Evolutionary conservation across 2,113 vertebrate species (phyloP), one percentile per base, ranked within the genome.

Genomic region (Syrrhaptes paradoxus): DNA sequence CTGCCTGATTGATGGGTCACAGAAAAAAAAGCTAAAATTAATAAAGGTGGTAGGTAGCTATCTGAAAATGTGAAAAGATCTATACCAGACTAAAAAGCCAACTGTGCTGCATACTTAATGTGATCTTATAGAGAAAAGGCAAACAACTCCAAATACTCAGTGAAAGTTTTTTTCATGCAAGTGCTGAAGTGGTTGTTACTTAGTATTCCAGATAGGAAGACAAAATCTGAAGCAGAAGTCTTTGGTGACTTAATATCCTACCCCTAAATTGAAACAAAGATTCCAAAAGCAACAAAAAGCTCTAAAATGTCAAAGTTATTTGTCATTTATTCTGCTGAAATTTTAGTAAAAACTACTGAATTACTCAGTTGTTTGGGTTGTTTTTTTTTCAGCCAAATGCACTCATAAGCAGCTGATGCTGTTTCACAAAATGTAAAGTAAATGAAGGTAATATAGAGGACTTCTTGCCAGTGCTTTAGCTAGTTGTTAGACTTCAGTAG

Each of bases 401-500:
- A 96, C 91, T 89, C 98, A 96, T 94, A 95, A 96, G 89, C 95
- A 97, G 87, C 83, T 92, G 80, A 96, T 49, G 79, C 70, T 92
- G 92, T 96, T 97, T 97, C 94, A 97, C 89, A 96, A 97, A 98
- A 97, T 96, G 96, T 98, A 97, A 98, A 95, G 96, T 94, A 98
- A 97, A 98, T 97, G 98, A 98, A 98, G 97, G 97, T 98, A 98
- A 98, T 95, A 78, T 94, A 97, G 95, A 98, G 97, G 97, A 98
- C 97, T 98, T 98, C 96, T 95, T 95, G 95, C 96, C 81, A 95
- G 95, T 94, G 95, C 97, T 97, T 98, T 97, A 97, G 95, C 97
- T 98, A 97, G 96, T 97, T 98, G 97, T 97, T 98, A 98, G 97
- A 98, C 95, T 98, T 98, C 97, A 98, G 97, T 98, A 98, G 98